Percentiles rank a stretch among this genome's conserved stretches.
phyloP scores from a whole-genome alignment of 2,888 invertebrate genomes.

The Epiblema foenella region DNA sequence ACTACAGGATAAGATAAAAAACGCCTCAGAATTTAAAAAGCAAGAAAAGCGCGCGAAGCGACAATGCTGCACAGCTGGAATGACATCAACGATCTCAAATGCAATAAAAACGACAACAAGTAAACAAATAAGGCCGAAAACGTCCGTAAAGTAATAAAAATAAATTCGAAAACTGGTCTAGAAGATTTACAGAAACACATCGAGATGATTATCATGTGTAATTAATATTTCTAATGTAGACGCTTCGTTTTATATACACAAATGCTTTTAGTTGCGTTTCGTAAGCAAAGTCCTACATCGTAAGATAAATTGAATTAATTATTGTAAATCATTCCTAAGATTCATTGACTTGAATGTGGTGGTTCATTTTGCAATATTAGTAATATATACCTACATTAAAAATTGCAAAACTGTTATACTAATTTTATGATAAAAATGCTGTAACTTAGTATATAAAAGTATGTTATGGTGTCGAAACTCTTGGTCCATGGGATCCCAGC shows the following conservation, averaged over 20 bases:
- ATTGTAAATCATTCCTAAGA: slow-evolving; percentile 38
- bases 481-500: too few species aligned
- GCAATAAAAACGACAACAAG: slow-evolving; percentile 49
- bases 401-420: neutral
- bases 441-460: neutral
- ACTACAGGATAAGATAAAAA: slow-evolving; percentile 22
- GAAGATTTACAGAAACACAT: slow-evolving; percentile 53
- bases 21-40: slow-evolving; percentile 32
- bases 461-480: too few species aligned
- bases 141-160: slow-evolving; percentile 47
- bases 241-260: slow-evolving; percentile 53
- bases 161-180: slow-evolving; percentile 55
- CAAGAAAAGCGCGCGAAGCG: slow-evolving; percentile 42
- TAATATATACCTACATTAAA: neutral
- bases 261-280: slow-evolving; percentile 45
- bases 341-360: slow-evolving; percentile 19
- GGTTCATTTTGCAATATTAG: slow-evolving; percentile 17
- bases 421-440: neutral
- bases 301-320: slow-evolving; percentile 38
- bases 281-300: slow-evolving; percentile 31
- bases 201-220: slow-evolving; percentile 55
- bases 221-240: slow-evolving; percentile 55
- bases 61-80: slow-evolving; percentile 50
- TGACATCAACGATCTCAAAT: slow-evolving; percentile 47
- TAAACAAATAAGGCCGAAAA: slow-evolving; percentile 47